Percentiles rank a stretch among this genome's conserved stretches.
phyloP scores from a whole-genome alignment of 2,113 vertebrate species.

The Corythornis cristatus region DNA sequence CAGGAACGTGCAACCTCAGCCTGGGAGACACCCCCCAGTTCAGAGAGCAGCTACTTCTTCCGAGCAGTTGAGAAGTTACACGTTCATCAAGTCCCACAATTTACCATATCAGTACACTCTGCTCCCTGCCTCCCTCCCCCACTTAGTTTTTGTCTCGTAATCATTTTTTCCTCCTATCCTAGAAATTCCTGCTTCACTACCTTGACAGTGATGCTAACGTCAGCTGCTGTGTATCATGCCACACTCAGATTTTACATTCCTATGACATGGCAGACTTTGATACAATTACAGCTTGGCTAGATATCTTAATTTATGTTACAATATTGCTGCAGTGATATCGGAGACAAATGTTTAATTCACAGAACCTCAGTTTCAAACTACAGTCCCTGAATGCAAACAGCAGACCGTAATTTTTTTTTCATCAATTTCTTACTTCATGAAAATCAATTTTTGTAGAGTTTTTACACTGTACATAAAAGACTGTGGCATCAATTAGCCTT shows the following conservation, averaged over 20 bases:
- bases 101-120: neutral
- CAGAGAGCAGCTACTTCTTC: neutral
- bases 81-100: neutral
- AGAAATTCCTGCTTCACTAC: neutral
- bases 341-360: constrained; percentile 68
- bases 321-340: constrained; percentile 24
- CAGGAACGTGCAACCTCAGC: neutral
- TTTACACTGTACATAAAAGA: constrained; percentile 88
- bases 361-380: constrained; percentile 33
- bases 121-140: neutral
- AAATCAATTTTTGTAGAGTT: constrained; percentile 83
- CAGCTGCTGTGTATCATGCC: constrained; percentile 7
- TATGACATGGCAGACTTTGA: constrained; percentile 40
- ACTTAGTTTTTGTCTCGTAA: neutral
- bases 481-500: constrained; percentile 91
- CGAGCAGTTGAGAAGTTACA: neutral
- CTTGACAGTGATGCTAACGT: neutral
- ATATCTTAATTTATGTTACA: constrained; percentile 60
- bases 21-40: neutral
- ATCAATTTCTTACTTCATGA: constrained; percentile 75
- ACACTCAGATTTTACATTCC: constrained; percentile 47
- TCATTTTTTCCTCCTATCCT: neutral
- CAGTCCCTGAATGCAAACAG: constrained; percentile 29
- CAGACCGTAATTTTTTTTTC: constrained; percentile 53
- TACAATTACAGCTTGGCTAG: constrained; percentile 40